Evolutionary conservation across 1,140 invertebrate species (phyloP).

Genomic region (Camponotus pennsylvanicus): DNA sequence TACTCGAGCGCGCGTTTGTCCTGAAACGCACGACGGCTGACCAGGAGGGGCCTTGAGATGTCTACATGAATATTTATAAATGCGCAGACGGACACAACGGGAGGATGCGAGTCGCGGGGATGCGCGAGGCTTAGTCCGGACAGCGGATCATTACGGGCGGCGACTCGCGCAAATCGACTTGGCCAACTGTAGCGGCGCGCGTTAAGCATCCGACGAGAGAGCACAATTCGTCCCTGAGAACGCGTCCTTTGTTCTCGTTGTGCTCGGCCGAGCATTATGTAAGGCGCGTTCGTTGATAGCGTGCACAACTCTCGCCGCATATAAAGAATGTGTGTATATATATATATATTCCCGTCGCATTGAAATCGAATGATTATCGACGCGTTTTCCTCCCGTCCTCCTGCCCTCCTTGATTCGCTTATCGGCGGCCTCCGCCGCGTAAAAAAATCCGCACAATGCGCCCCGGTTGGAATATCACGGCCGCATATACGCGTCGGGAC

Average conservation of each 20-base stretch:
- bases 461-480: conserved; percentile 57
- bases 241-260: conserved; percentile 72
- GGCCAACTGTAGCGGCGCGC: conserved; percentile 65
- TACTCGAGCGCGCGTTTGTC: conserved; percentile 35
- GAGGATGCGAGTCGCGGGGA: not conserved
- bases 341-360: conserved; percentile 40
- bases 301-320: conserved; percentile 50
- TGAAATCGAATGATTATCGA: conserved; percentile 74
- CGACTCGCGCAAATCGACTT: conserved; percentile 64
- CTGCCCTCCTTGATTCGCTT: conserved; percentile 64
- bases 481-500: conserved; percentile 59
- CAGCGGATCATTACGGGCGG: conserved; percentile 65
- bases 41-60: conserved; percentile 49
- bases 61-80: conserved; percentile 69
- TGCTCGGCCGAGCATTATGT: conserved; percentile 60
- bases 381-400: conserved; percentile 25
- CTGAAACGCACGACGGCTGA: conserved; percentile 45
- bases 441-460: conserved; percentile 67
- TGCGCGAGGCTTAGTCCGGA: not conserved
- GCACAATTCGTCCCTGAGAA: conserved; percentile 73
- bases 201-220: conserved; percentile 60
- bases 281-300: conserved; percentile 61
- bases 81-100: conserved; percentile 6
- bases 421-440: conserved; percentile 58
- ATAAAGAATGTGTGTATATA: conserved; percentile 30